Evolutionary conservation across 1,140 invertebrate species (phyloP), one percentile per base, ranked within the genome.

Genomic region (Atta cephalotes): DNA sequence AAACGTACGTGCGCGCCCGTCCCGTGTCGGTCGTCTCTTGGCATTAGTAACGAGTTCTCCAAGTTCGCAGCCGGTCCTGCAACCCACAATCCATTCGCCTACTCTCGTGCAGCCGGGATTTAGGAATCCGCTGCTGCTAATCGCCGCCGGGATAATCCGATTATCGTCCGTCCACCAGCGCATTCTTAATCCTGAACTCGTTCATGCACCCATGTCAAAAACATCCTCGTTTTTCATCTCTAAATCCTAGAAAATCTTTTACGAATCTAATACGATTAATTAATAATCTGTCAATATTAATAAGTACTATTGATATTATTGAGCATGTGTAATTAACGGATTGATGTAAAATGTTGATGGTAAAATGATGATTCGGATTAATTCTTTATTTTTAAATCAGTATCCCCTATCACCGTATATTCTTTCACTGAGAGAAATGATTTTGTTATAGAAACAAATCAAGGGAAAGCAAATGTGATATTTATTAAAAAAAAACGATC

Each of bases 1-100:
- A 49, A 86, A 88, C 58, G 85, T 85, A 85, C 82, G 87, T 78
- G 76, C 68, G 53, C 62, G 35, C 39, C 72, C 70, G 70, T 45
- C 31, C 39, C 21, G 76, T 14, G 63, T 86, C 66, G 51, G 6
- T 74, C 80, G 78, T 82, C 68, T 18, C 68, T 72, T 18, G 49
- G 65, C 58, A 65, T 65, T 72, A 88, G 60, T 66, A 39, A 53
- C 87, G 56, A 79, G 71, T 62, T 84, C 45, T 49, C 80, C 1
- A 74, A 82, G 68, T 82, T 74, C 49, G 56, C n/a, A 5, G 56
- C 6, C 53, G 18, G 5, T 28, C 25, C 12, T 6, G n/a, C 39
- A 70, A 10, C 39, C 56, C 70, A 51, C 65, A 76, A 77, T 56
- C 71, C 82, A 31, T 39, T 68, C 82, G 58, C 51, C 49, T 74